Evolutionary conservation across 2,113 vertebrate species (phyloP).

Genomic region (Nansenia antarctica): DNA sequence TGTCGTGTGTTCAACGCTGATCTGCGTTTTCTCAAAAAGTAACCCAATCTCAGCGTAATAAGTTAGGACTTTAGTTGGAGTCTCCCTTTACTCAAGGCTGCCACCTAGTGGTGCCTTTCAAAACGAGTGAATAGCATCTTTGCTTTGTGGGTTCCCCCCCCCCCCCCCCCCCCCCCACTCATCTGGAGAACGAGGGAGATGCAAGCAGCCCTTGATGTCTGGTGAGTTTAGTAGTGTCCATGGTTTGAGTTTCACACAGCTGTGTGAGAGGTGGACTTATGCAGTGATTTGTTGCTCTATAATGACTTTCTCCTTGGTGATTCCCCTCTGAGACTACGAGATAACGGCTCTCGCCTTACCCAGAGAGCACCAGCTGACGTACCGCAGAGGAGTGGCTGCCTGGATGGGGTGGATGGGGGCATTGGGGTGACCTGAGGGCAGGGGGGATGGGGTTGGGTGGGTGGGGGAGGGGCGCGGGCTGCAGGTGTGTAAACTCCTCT

Average conservation of each 20-base stretch:
- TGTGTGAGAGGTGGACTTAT: slow-evolving; percentile 37
- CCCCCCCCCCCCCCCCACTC: too few relatives aligned
- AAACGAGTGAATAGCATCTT: not conserved
- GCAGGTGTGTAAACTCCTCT: slow-evolving; percentile 57
- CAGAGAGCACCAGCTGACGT: not conserved
- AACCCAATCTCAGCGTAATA: too few relatives aligned
- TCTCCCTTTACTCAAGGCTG: slow-evolving; percentile 64
- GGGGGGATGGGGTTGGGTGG: slow-evolving; percentile 24
- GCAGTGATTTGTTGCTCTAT: slow-evolving; percentile 56
- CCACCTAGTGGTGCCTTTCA: slow-evolving; percentile 63
- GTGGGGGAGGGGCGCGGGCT: slow-evolving; percentile 1
- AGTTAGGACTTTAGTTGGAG: too few relatives aligned
- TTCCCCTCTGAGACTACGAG: slow-evolving; percentile 47
- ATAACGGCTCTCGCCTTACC: slow-evolving; percentile 61
- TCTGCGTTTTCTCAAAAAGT: slow-evolving; percentile 69
- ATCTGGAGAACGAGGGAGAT: not conserved
- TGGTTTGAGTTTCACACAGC: slow-evolving; percentile 62
- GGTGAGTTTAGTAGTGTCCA: not conserved
- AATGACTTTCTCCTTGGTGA: slow-evolving; percentile 37
- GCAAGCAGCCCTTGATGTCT: not conserved
- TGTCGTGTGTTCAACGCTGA: slow-evolving; percentile 57
- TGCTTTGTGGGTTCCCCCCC: not conserved
- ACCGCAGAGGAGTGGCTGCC: slow-evolving; percentile 9
- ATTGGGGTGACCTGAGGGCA: slow-evolving; percentile 46
- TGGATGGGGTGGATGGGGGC: slow-evolving; percentile 11